Percentiles rank a stretch among this genome's conserved stretches.
These are phyloP conservation scores for Neogale vison DNA, from an alignment of 2,113 vertebrate species.

Conservation along the genomic window DNA sequence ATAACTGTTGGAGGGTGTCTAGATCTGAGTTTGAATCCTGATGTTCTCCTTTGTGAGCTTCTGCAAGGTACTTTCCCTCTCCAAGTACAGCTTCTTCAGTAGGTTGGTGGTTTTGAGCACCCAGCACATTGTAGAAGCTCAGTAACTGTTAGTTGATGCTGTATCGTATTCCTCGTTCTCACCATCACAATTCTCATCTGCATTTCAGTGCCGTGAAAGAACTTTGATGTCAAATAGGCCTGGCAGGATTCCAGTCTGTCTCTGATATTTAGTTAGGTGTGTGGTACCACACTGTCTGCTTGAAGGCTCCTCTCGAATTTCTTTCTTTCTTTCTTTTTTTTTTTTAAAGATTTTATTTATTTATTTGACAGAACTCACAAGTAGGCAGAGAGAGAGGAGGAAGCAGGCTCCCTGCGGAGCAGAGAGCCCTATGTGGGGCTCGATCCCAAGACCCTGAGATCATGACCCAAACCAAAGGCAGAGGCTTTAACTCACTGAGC, in stretches of 20 bases:
- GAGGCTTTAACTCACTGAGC: too few relatives aligned
- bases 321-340: not conserved
- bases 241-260: not conserved
- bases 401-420: too few relatives aligned
- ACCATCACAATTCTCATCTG: not conserved
- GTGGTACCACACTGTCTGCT: not conserved
- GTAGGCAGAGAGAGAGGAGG: too few relatives aligned
- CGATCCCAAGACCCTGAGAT: too few relatives aligned
- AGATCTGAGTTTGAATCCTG: not conserved
- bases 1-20: not conserved
- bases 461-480: too few relatives aligned
- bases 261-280: constrained; percentile 32
- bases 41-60: not conserved
- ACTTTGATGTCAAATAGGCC: not conserved
- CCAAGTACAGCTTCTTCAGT: not conserved
- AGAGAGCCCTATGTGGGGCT: too few relatives aligned
- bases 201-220: not conserved
- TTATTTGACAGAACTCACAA: too few relatives aligned
- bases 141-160: not conserved
- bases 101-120: not conserved
- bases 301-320: not conserved
- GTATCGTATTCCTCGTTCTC: not conserved
- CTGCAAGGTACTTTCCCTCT: not conserved
- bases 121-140: not conserved
- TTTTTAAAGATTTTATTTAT: too few relatives aligned